These are phyloP conservation scores for Galaxias olidus DNA, from an alignment of 2,797 vertebrate genomes.

Conservation along the genomic window DNA sequence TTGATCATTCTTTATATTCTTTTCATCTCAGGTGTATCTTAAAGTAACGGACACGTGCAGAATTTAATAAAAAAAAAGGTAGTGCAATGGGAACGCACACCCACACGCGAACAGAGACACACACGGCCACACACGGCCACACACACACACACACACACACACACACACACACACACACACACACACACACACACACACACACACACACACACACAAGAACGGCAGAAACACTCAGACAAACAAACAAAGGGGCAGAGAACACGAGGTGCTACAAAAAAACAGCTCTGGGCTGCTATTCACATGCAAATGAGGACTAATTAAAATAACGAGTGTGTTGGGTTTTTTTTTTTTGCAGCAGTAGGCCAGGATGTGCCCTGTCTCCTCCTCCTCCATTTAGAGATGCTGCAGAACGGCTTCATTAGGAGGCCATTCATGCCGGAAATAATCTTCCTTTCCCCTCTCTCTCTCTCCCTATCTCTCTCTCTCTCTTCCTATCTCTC, in stretches of 20 bases:
- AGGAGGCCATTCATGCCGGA: too few species aligned
- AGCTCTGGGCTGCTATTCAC: conserved; percentile 53
- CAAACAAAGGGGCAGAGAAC: conserved; percentile 11
- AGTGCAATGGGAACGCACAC: background rate
- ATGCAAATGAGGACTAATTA: conserved; percentile 70
- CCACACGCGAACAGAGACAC: conserved; percentile 24
- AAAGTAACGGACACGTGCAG: too few species aligned
- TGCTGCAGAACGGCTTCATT: too few species aligned
- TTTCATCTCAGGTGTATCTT: too few species aligned
- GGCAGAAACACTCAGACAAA: conserved; percentile 13
- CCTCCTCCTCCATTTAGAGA: too few species aligned
- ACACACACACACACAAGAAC: conserved; percentile 7
- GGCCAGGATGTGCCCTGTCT: conserved; percentile 36
- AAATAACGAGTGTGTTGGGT: conserved; percentile 69
- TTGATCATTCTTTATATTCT: too few species aligned
- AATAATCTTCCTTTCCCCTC: background rate
- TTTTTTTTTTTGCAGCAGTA: too few species aligned
- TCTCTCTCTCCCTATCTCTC: background rate
- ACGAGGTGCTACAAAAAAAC: conserved; percentile 26
- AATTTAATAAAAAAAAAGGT: too few species aligned
- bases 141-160: conserved; percentile 10
- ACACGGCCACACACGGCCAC: conserved; percentile 20
- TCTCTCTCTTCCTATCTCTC: background rate
- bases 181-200: conserved; percentile 16
- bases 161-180: conserved; percentile 18